These are phyloP conservation scores for Drosophila koepferae DNA, from an alignment of 2,888 invertebrate genomes.

Conservation along the genomic window DNA sequence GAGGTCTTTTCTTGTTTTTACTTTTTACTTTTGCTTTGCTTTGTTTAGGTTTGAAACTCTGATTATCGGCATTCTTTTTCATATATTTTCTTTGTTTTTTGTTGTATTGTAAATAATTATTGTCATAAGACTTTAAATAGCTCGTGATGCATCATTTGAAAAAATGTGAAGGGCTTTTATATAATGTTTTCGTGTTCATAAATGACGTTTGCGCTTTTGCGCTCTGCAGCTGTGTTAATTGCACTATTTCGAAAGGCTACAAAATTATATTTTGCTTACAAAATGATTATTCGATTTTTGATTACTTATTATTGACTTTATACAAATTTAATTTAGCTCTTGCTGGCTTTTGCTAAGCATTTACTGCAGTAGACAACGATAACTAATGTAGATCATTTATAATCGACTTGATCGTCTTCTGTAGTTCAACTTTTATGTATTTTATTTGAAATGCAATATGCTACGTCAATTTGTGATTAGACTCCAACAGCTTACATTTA, in stretches of 20 bases:
- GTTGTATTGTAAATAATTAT: conserved; percentile 23
- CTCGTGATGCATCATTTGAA: conserved; percentile 45
- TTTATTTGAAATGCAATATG: background rate
- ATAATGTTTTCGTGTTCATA: conserved; percentile 14
- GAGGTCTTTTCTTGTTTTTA: conserved; percentile 17
- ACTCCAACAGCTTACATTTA: background rate
- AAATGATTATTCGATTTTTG: conserved; percentile 28
- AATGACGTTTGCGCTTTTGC: conserved; percentile 19
- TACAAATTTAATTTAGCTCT: background rate
- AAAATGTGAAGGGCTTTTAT: conserved; percentile 50
- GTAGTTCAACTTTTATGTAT: background rate
- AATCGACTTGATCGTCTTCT: background rate
- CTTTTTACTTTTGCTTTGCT: background rate
- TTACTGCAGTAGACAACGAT: conserved; percentile 1
- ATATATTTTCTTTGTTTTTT: conserved; percentile 7
- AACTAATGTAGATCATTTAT: conserved; percentile 3
- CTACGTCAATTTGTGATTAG: background rate
- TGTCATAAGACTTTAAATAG: conserved; percentile 34
- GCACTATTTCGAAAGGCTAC: conserved; percentile 33
- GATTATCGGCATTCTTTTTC: conserved; percentile 35
- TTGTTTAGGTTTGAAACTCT: conserved; percentile 1
- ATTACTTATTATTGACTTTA: background rate
- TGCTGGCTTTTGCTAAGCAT: conserved; percentile 9
- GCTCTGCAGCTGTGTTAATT: conserved; percentile 36
- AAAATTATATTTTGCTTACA: conserved; percentile 30